A percentile compares a stretch with the other conserved stretches of the same genome.
Evolutionary conservation across 1,140 invertebrate species (phyloP).

Genomic region (silkworm (Bombyx mori)): ASM3026992v2 NC_085120.1:3105001-3105500

Average conservation of each 20-base stretch:
- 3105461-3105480: too few species aligned
- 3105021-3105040: conserved; percentile 1
- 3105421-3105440: conserved; percentile 37
- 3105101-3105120: too few species aligned
- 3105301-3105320: conserved; percentile 36
- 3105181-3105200: too few species aligned
- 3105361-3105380: conserved; percentile 36
- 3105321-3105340: conserved; percentile 44
- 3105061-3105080: too few species aligned
- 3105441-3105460: conserved; percentile 15
- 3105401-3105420: conserved; percentile 15
- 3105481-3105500: too few species aligned
- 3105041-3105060: conserved; percentile 2
- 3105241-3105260: conserved; percentile 12
- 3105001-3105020: conserved; percentile 19
- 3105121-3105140: not conserved
- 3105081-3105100: too few species aligned
- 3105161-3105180: too few species aligned
- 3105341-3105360: conserved; percentile 36
- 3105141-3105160: not conserved
- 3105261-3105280: conserved; percentile 26
- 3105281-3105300: conserved; percentile 30
- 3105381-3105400: conserved; percentile 21
- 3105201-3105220: too few species aligned
- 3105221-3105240: too few species aligned